Evolutionary conservation across 2,888 invertebrate species (phyloP).

Genomic region (Tiliacea citrago): DNA sequence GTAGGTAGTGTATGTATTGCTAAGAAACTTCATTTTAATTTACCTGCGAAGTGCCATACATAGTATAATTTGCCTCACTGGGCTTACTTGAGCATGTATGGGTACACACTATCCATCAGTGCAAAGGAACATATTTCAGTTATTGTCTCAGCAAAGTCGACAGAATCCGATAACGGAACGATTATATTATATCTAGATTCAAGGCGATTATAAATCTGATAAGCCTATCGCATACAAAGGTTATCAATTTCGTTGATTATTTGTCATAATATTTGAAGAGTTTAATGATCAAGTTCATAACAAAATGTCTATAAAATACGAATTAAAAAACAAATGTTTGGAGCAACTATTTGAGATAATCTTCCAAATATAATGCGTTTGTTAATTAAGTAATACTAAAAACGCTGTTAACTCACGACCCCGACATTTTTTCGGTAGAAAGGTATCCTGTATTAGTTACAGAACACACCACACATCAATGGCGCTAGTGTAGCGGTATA

Average conservation of each 20-base stretch:
- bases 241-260: conserved; percentile 51
- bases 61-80: conserved; percentile 6
- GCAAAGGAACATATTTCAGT: conserved; percentile 45
- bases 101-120: neutral
- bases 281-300: conserved; percentile 30
- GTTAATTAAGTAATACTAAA: conserved; percentile 56
- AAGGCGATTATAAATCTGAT: conserved; percentile 52
- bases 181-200: conserved; percentile 40
- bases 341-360: conserved; percentile 66
- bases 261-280: conserved; percentile 37
- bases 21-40: conserved; percentile 25
- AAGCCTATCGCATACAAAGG: conserved; percentile 45
- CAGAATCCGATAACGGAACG: conserved; percentile 26
- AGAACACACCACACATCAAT: conserved; percentile 29
- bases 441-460: conserved; percentile 34
- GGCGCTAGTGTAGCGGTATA: conserved; percentile 28
- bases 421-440: conserved; percentile 24
- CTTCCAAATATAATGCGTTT: conserved; percentile 43
- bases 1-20: conserved; percentile 32
- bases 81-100: conserved; percentile 39
- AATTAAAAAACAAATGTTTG: conserved; percentile 42
- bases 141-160: conserved; percentile 48
- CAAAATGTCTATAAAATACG: conserved; percentile 26
- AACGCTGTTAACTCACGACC: conserved; percentile 21
- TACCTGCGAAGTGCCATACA: conserved; percentile 32